phyloP scores from a whole-genome alignment of 2,888 invertebrate genomes.

The Polyommatus icarus region DNA sequence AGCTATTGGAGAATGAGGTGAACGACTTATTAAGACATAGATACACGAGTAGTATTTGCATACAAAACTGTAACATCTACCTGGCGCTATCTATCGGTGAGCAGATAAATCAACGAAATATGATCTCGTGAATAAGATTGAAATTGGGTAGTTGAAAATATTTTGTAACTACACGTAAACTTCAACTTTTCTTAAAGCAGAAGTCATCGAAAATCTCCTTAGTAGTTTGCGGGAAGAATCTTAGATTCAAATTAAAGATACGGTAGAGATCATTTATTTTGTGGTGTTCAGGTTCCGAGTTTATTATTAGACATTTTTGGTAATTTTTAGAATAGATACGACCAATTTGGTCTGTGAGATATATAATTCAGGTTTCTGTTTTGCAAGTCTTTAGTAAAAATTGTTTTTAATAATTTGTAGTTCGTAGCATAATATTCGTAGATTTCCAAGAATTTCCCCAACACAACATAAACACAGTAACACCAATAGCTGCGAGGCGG shows the following conservation, averaged over 20 bases:
- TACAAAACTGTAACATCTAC: neutral
- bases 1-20: neutral
- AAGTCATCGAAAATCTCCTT: too few relatives aligned
- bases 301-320: too few relatives aligned
- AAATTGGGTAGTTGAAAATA: too few relatives aligned
- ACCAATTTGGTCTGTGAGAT: too few relatives aligned
- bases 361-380: too few relatives aligned
- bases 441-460: neutral
- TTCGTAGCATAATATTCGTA: neutral
- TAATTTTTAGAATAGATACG: too few relatives aligned
- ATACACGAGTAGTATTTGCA: neutral
- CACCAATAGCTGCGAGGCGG: neutral
- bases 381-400: neutral
- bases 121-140: neutral
- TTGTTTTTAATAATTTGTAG: neutral
- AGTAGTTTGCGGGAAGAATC: too few relatives aligned
- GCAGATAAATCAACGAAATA: neutral
- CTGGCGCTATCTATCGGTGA: neutral
- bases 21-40: neutral
- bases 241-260: too few relatives aligned
- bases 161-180: too few relatives aligned
- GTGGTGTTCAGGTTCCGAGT: too few relatives aligned
- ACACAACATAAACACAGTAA: slow-evolving; percentile 15
- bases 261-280: too few relatives aligned
- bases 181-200: too few relatives aligned